Evolutionary conservation across 2,888 invertebrate species (phyloP).

Genomic region (Melanostoma scalare): DNA sequence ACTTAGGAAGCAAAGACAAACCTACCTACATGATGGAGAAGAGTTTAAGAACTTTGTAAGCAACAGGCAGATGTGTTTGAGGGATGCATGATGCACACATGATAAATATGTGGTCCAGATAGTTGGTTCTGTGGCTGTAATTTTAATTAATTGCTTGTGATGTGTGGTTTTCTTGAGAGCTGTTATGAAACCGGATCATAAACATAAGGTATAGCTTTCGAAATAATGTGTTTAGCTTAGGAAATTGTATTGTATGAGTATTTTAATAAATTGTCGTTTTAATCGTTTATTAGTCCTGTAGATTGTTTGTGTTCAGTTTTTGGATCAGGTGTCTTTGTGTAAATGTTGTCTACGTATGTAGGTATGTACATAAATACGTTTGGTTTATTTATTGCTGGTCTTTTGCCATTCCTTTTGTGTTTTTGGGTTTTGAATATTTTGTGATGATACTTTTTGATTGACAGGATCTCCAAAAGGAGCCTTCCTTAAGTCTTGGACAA

Average conservation of each 20-base stretch:
- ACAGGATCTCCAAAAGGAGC: too few species aligned
- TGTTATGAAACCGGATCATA: too few species aligned
- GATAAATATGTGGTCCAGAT: background rate
- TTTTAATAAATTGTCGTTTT: constrained; percentile 18
- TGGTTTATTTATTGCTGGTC: background rate
- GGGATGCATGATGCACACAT: background rate
- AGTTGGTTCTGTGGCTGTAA: constrained; percentile 16
- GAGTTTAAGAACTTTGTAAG: constrained; percentile 9
- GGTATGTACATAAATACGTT: background rate
- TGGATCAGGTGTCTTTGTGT: constrained; percentile 14
- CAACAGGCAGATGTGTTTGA: constrained; percentile 39
- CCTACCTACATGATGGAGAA: background rate
- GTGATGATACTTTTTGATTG: too few species aligned
- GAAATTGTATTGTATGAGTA: constrained; percentile 1
- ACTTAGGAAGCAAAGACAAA: constrained; percentile 1
- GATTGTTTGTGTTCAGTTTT: constrained; percentile 2
- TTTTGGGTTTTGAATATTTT: too few species aligned
- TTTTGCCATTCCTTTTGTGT: too few species aligned
- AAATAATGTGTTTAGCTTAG: too few species aligned
- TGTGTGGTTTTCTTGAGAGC: background rate
- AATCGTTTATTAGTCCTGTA: constrained; percentile 1
- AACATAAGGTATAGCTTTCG: too few species aligned
- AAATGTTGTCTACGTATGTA: background rate
- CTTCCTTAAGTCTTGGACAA: too few species aligned
- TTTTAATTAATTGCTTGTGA: constrained; percentile 39